These are phyloP conservation scores for Ranitomeya imitator DNA, from an alignment of 2,113 vertebrate genomes.

Conservation along the genomic window DNA sequence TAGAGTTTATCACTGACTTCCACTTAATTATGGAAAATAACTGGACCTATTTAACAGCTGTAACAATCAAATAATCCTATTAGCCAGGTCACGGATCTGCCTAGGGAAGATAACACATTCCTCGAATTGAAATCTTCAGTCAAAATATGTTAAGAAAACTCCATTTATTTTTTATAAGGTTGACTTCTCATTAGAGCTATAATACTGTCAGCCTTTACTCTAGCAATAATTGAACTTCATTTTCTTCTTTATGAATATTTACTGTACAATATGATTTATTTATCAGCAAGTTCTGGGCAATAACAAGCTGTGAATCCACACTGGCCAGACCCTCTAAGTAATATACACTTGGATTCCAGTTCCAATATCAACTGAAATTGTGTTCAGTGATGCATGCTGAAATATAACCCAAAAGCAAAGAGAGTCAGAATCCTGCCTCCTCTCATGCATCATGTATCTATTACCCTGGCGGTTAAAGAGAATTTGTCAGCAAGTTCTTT, in stretches of 20 bases:
- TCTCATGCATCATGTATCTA: not conserved
- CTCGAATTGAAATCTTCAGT: not conserved
- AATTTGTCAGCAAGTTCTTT: too few species aligned
- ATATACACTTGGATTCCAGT: not conserved
- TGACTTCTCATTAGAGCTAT: not conserved
- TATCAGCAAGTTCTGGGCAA: not conserved
- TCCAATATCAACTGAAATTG: not conserved
- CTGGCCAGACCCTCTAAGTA: not conserved
- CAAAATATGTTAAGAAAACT: not conserved
- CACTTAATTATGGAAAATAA: not conserved
- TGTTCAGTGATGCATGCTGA: not conserved
- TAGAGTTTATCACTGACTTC: too few species aligned
- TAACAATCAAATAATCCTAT: not conserved
- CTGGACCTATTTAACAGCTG: not conserved
- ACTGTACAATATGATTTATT: slow-evolving; percentile 6
- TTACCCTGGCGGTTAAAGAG: not conserved
- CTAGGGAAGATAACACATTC: not conserved
- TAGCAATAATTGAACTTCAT: not conserved
- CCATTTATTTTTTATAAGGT: not conserved
- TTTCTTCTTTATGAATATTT: not conserved
- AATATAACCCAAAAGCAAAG: not conserved
- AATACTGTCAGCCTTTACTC: not conserved
- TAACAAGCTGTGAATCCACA: not conserved
- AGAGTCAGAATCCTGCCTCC: not conserved
- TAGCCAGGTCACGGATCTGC: not conserved